Evolutionary conservation across 2,797 vertebrate genomes (phyloP).

Genomic region (Brotogeris chrysoptera): DNA sequence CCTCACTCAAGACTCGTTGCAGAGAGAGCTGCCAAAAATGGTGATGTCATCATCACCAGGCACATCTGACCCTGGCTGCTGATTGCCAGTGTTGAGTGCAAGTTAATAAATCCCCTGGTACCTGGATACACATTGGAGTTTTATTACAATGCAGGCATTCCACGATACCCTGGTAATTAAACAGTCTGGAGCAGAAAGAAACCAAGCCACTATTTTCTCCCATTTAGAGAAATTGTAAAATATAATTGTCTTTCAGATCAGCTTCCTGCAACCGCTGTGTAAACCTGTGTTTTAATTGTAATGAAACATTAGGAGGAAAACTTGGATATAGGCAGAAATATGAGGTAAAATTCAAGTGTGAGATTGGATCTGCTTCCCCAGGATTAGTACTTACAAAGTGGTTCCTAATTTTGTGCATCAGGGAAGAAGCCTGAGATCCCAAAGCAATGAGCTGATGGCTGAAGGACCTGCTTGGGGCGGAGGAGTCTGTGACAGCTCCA

Average conservation of each 20-base stretch:
- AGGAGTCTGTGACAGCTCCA: not conserved
- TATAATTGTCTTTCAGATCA: constrained; percentile 66
- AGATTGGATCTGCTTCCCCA: not conserved
- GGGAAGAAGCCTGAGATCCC: not conserved
- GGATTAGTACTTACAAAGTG: not conserved
- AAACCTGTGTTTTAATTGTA: constrained; percentile 16
- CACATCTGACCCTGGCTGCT: constrained; percentile 77
- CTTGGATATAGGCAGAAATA: not conserved
- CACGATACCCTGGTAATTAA: constrained; percentile 74
- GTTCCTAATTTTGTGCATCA: not conserved
- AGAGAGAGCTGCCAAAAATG: constrained; percentile 77
- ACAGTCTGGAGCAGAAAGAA: constrained; percentile 60
- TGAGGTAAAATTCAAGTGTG: not conserved
- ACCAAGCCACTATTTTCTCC: constrained; percentile 61
- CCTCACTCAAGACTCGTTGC: constrained; percentile 79
- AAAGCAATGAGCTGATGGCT: not conserved
- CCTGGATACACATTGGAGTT: constrained; percentile 77
- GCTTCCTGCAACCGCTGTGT: constrained; percentile 29
- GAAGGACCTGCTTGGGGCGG: not conserved
- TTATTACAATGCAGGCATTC: constrained; percentile 82
- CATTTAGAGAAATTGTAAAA: constrained; percentile 70
- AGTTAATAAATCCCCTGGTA: constrained; percentile 82
- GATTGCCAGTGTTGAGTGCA: constrained; percentile 77
- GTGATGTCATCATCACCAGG: constrained; percentile 82
- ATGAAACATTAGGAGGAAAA: not conserved